phyloP scores from a whole-genome alignment of 2,888 invertebrate species.

The Tromatobia lineatoria region DNA sequence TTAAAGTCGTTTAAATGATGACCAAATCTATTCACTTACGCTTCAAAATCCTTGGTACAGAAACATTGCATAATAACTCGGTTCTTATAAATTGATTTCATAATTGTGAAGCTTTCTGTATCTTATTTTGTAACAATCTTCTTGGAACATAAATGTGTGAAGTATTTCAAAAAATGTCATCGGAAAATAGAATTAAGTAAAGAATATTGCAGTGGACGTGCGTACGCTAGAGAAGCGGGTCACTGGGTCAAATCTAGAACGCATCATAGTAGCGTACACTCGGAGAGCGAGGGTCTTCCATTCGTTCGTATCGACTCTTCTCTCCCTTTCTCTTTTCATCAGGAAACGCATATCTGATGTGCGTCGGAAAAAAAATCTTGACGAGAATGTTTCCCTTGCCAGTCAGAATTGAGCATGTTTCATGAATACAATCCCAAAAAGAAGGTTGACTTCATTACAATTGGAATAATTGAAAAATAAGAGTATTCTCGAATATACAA shows the following conservation, averaged over 20 bases:
- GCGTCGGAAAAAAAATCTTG: constrained; percentile 16
- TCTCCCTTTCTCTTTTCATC: constrained; percentile 1
- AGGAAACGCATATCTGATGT: constrained; percentile 2
- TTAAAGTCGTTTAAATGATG: not conserved
- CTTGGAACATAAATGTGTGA: not conserved
- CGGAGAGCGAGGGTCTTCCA: constrained; percentile 32
- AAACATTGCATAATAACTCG: not conserved
- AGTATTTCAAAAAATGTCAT: not conserved
- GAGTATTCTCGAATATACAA: too few relatives aligned
- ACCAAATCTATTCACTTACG: not conserved
- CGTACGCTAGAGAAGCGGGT: constrained; percentile 53
- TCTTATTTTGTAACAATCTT: not conserved
- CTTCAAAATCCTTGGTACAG: not conserved
- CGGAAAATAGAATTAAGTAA: not conserved
- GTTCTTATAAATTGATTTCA: not conserved
- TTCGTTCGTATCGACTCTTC: constrained; percentile 51
- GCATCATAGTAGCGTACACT: constrained; percentile 54
- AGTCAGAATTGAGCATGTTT: too few relatives aligned
- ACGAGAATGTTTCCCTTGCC: too few relatives aligned
- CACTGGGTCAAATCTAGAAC: constrained; percentile 64
- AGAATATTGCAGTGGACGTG: not conserved
- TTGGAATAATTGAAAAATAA: too few relatives aligned
- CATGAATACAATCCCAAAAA: too few relatives aligned
- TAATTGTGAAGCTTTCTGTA: not conserved
- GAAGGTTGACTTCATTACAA: too few relatives aligned